Conservation (phyloP, 2,113 vertebrate genomes). For the Caracal caracal region DNA sequence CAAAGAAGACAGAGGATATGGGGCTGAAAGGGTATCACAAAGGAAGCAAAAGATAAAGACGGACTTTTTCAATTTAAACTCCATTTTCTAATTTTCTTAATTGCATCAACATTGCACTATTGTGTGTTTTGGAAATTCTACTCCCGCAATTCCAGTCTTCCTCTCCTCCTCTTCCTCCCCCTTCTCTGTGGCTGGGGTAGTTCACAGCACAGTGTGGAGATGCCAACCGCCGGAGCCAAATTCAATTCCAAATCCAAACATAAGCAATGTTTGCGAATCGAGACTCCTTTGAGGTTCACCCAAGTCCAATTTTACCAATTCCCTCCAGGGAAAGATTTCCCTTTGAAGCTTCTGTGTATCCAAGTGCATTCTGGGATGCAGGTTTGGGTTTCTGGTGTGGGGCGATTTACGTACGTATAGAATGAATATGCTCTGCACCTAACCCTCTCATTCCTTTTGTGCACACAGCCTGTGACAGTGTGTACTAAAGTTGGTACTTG, state of each 20-base stretch:
- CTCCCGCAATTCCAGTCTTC: slow-evolving; percentile 5
- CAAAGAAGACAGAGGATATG: slow-evolving; percentile 68
- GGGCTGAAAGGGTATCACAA: slow-evolving; percentile 63
- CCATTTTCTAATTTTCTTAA: slow-evolving; percentile 79
- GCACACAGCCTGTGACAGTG: not conserved
- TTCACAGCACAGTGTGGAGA: slow-evolving; percentile 76
- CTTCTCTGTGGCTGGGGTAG: slow-evolving; percentile 68
- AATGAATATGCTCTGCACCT: slow-evolving; percentile 40
- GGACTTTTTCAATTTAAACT: slow-evolving; percentile 72
- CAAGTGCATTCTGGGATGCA: slow-evolving; percentile 71
- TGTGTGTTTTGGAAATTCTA: slow-evolving; percentile 73
- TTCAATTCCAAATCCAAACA: slow-evolving; percentile 85
- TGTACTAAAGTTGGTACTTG: slow-evolving; percentile 16
- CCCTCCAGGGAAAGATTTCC: slow-evolving; percentile 82
- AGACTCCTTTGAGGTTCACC: slow-evolving; percentile 86
- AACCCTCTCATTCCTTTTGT: slow-evolving; percentile 37
- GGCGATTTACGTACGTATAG: slow-evolving; percentile 39
- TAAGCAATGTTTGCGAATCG: slow-evolving; percentile 79
- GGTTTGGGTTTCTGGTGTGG: slow-evolving; percentile 72
- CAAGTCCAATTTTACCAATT: slow-evolving; percentile 84
- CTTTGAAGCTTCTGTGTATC: slow-evolving; percentile 85
- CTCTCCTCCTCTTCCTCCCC: slow-evolving; percentile 61
- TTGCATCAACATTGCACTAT: slow-evolving; percentile 57
- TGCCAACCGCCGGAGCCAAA: slow-evolving; percentile 78
- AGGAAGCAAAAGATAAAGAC: slow-evolving; percentile 59